Evolutionary conservation across 1,140 invertebrate species (phyloP), one percentile per base, ranked within the genome.

Genomic region (Hycleus cichorii): DNA sequence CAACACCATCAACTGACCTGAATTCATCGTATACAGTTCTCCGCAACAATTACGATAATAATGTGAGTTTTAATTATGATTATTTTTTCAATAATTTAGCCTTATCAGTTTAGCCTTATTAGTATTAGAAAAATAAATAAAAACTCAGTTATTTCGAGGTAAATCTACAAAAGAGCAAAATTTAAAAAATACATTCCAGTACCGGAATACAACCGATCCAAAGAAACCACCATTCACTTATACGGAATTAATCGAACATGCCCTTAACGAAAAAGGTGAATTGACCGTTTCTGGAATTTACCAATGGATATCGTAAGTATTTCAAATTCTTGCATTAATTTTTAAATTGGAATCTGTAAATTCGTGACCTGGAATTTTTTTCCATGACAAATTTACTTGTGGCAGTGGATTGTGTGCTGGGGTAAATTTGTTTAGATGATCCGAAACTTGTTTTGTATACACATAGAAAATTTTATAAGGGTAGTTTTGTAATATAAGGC

Each of bases 241-340:
- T 64, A 91, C 90, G 1, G 90, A 93, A 72, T 77, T 93, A 52
- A 93, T 93, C 59, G 89, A 92, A 73, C 83, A 88, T 68, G 90
- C 90, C 44, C 72, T 93, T 47, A 81, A 83, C 65, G 90, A 91
- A 70, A 88, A 84, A 67, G 88, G 89, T 46, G 87, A 91, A 72
- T 75, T 93, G 46, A 92, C 90, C 1, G 90, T 93, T n/a, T 91
- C 90, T 5, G 89, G 86, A 32, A 92, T 93, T 66, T 93, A 93
- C 72, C 86, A 89, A 62, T 93, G 90, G 90, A 93, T 93, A 64
- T 91, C 89, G 90, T 93, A 80, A 92, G 90, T 89, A 8, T 18
- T 50, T 32, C 18, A 18, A 18, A 45, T 18, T 51, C 32, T 45
- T 11, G 42, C 49, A 47, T 12, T 47, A 9, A 18, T 18, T 1